Evolutionary conservation across 2,113 vertebrate species (phyloP), one percentile per base, ranked within the genome.

Genomic region (Speoplatyrhinus poulsoni): DNA sequence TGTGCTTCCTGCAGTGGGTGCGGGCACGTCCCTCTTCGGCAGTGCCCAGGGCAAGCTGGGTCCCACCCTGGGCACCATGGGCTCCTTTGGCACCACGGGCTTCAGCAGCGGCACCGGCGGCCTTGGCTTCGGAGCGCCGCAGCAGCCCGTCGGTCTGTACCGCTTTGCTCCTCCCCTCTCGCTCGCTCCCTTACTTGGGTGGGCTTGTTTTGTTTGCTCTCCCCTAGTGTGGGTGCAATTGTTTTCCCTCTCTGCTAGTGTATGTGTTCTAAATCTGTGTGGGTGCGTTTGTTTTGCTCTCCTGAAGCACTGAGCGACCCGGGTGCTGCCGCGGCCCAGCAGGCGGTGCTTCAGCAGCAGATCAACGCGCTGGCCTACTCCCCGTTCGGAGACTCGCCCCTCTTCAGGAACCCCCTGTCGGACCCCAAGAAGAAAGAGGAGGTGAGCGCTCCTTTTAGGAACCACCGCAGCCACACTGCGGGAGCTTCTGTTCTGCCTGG

Each of bases 351-450:
- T 0, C 96, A 99, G 77, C 97, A 99, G 87, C 96, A 96, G 65
- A 93, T 98, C 79, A 97, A 91, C 1, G 93, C 93, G 46, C 79
- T 99, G 76, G 94, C 95, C 0, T 96, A 97, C 52, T 95, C 95
- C 0, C 98, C 98, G 0, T 99, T 96, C 2, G 97, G 96, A 70
- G 97, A 99, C 75, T 99, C 97, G 0, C 96, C 96, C 0, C 94
- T 99, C 5, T 99, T 99, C 90, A 93, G 96, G 54, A 99, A 99
- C 85, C 95, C 96, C 2, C 93, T 98, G 83, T 94, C 96, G 0
- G 96, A 98, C 76, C 95, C 95, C 0, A 98, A 98, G 89, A 99
- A 99, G 91, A 97, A 98, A 12, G 97, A 99, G 64, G 97, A 98
- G 94, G 97, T 98, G 83, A 77, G 55, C 9, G 55, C 16, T 5